These are phyloP conservation scores for Tragelaphus strepsiceros DNA, from an alignment of 2,113 vertebrate genomes.

Conservation along the genomic window DNA sequence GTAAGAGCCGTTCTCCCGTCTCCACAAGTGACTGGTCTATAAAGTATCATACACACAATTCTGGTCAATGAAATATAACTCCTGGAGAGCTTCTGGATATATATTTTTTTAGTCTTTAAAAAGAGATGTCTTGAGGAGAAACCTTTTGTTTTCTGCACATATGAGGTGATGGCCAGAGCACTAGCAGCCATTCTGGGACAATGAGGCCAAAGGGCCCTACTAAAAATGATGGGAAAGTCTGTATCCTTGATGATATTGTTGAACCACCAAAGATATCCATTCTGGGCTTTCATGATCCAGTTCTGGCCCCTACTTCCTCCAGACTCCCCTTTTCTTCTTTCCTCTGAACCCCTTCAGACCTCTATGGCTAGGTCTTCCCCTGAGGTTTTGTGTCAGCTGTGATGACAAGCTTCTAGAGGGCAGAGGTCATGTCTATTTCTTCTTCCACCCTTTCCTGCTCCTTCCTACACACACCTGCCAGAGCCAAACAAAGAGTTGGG, in stretches of 20 bases:
- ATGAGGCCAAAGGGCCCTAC: not conserved
- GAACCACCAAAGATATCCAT: not conserved
- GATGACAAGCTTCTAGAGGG: not conserved
- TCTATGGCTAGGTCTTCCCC: not conserved
- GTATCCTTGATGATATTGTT: not conserved
- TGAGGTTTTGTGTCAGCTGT: not conserved
- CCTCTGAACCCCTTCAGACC: not conserved
- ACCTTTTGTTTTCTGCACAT: not conserved
- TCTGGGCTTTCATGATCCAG: not conserved
- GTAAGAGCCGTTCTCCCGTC: not conserved
- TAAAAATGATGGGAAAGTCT: not conserved
- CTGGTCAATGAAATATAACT: not conserved
- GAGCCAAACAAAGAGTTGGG: not conserved
- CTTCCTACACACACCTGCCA: not conserved
- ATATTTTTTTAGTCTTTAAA: not conserved
- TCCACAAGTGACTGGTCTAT: not conserved
- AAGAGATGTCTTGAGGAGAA: not conserved
- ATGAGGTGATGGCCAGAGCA: constrained; percentile 9
- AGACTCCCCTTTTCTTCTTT: not conserved
- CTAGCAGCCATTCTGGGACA: constrained; percentile 20
- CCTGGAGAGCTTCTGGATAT: not conserved
- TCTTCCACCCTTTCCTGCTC: not conserved
- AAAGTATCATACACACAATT: not conserved
- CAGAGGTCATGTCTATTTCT: not conserved
- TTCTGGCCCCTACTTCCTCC: not conserved